A percentile compares a stretch with the other conserved stretches of the same genome.
Conservation (phyloP, 1,140 invertebrate genomes). For the Lepidostoma basale region DNA sequence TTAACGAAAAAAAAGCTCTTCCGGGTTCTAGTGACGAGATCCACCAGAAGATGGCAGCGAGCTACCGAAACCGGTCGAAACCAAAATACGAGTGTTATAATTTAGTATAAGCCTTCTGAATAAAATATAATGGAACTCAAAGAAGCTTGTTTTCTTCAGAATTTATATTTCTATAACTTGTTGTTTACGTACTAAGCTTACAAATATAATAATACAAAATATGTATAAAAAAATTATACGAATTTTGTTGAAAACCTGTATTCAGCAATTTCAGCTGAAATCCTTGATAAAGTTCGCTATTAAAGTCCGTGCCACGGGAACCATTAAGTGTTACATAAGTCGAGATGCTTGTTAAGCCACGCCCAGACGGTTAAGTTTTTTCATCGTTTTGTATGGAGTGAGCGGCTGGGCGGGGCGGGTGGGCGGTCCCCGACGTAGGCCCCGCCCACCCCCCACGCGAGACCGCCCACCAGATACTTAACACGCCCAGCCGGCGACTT, state of each 20-base stretch:
- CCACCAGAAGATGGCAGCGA: too few species aligned
- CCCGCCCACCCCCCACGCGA: not conserved
- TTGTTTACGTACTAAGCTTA: not conserved
- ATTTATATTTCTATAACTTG: not conserved
- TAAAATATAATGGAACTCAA: too few species aligned
- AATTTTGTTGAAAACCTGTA: not conserved
- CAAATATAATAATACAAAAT: not conserved
- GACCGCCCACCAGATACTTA: slow-evolving; percentile 14
- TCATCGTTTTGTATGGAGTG: slow-evolving; percentile 19
- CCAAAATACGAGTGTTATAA: too few species aligned
- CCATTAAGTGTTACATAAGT: slow-evolving; percentile 31
- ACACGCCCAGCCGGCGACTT: slow-evolving; percentile 8
- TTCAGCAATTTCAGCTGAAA: slow-evolving; percentile 9
- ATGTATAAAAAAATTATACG: not conserved
- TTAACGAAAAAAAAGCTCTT: too few species aligned
- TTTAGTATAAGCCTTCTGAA: too few species aligned
- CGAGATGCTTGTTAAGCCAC: slow-evolving; percentile 21
- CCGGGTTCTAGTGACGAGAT: too few species aligned
- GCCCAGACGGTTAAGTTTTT: slow-evolving; percentile 29
- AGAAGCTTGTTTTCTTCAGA: not conserved
- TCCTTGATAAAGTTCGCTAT: not conserved
- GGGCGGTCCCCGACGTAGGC: not conserved
- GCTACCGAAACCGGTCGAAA: too few species aligned
- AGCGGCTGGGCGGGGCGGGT: slow-evolving; percentile 27
- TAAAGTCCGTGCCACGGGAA: not conserved